Evolutionary conservation across 2,113 vertebrate genomes (phyloP), one percentile per base, ranked within the genome.

Genomic region (Pseudorhombus dupliciocellatus): DNA sequence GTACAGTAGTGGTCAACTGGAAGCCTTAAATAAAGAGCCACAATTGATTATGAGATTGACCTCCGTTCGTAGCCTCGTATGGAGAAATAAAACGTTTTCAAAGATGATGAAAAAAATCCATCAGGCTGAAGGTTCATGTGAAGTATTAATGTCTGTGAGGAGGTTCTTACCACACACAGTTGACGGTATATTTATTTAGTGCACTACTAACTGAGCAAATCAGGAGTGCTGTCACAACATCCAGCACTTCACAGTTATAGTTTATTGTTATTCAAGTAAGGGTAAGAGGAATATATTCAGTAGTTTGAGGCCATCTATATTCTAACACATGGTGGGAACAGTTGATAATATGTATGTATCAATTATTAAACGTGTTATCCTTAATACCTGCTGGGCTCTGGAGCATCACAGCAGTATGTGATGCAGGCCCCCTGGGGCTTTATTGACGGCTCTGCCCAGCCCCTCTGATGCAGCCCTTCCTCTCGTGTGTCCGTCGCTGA

Each of bases 361-460:
- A n/a, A 56, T 77, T 56, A 80, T 82, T 50, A 28, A 40, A 62
- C 24, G 8, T 40, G 21, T 55, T 80, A 15, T 59, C 42, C 26
- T 61, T 70, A 24, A 66, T 58, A 26, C 57, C 60, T 60, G 66
- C 70, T 64, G 69, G 62, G 69, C 1, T 46, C 31, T 20, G 65
- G 22, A 58, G 54, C 30, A 22, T 9, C 40, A 37, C 42, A 40
- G 28, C 15, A 2, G 20, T 64, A 18, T 75, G 18, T 56, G 66
- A 66, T 67, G 48, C 56, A 31, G 28, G 25, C 61, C 68, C 11
- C 46, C 34, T 40, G 54, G 30, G 61, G 64, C 50, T 44, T 40
- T 77, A 51, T 75, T 66, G 73, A 60, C 73, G 51, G 52, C 4
- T 70, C 61, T 81, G 42, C 42, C 76, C 71, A 30, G 52, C 84